Evolutionary conservation across 2,113 vertebrate species (phyloP).

Genomic region (Benitochromis conjunctus): DNA sequence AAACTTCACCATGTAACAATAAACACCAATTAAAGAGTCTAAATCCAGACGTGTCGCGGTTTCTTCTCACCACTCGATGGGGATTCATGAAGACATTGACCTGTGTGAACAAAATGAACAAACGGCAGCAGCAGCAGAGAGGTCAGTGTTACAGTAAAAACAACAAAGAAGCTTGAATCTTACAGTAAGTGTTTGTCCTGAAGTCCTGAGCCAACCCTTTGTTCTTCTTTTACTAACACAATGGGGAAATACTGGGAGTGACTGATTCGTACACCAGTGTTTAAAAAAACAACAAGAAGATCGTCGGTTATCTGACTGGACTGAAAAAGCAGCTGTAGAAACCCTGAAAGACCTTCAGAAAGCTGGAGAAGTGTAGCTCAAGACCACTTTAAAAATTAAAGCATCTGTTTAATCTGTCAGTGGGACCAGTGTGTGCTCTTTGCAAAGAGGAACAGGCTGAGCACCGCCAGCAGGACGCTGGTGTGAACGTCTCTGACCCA

Average conservation of each 20-base stretch:
- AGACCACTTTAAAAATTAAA: accelerated
- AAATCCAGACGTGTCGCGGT: not conserved
- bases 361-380: not conserved
- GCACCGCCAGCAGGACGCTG: not conserved
- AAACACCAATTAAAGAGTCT: conserved; percentile 80
- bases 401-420: too few species aligned
- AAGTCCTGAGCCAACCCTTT: accelerated
- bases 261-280: accelerated
- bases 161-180: not conserved
- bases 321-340: not conserved
- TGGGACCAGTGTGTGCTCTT: not conserved
- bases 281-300: too few species aligned
- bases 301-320: not conserved
- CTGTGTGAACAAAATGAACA: not conserved
- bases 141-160: accelerated
- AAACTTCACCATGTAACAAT: conserved; percentile 85
- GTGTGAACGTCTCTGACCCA: not conserved
- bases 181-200: too few species aligned
- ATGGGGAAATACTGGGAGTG: accelerated
- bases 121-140: too few species aligned
- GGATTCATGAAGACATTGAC: not conserved
- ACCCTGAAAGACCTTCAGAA: not conserved
- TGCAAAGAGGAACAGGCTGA: accelerated
- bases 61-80: not conserved
- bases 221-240: not conserved